Evolutionary conservation across 2,113 vertebrate genomes (phyloP).

Genomic region (Halichoeres trimaculatus): DNA sequence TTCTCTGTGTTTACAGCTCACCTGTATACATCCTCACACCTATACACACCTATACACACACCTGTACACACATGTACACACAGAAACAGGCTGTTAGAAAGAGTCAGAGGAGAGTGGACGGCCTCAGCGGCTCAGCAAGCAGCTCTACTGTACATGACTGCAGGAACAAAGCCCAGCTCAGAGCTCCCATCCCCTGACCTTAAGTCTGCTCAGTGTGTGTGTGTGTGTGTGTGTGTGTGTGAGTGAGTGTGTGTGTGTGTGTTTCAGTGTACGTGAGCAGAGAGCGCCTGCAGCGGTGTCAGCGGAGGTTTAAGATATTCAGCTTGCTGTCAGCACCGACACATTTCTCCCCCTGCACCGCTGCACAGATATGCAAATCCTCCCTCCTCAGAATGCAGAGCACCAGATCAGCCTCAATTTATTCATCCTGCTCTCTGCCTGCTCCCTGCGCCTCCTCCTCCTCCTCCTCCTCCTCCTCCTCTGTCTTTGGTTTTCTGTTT

Average conservation of each 20-base stretch:
- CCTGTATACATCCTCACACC: not conserved
- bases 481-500: conserved; percentile 72
- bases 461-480: conserved; percentile 7
- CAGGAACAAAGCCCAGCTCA: conserved; percentile 73
- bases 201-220: conserved; percentile 46
- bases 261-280: conserved; percentile 62
- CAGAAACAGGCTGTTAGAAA: conserved; percentile 58
- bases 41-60: too few relatives aligned
- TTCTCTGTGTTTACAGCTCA: not conserved
- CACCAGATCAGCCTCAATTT: conserved; percentile 85
- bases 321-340: conserved; percentile 83
- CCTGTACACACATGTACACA: not conserved
- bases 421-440: conserved; percentile 76
- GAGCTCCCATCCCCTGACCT: conserved; percentile 76
- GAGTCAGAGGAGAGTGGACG: conserved; percentile 64
- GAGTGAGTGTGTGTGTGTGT: conserved; percentile 16
- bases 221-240: conserved; percentile 10
- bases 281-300: conserved; percentile 79
- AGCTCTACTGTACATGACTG: conserved; percentile 74
- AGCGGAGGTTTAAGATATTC: conserved; percentile 81
- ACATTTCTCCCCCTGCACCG: conserved; percentile 84
- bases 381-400: conserved; percentile 82
- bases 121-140: conserved; percentile 78
- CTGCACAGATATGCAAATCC: conserved; percentile 86
- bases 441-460: conserved; percentile 44